These are phyloP conservation scores for Cyprinodon diabolis DNA, from an alignment of 2,797 vertebrate genomes.

Conservation along the genomic window DNA sequence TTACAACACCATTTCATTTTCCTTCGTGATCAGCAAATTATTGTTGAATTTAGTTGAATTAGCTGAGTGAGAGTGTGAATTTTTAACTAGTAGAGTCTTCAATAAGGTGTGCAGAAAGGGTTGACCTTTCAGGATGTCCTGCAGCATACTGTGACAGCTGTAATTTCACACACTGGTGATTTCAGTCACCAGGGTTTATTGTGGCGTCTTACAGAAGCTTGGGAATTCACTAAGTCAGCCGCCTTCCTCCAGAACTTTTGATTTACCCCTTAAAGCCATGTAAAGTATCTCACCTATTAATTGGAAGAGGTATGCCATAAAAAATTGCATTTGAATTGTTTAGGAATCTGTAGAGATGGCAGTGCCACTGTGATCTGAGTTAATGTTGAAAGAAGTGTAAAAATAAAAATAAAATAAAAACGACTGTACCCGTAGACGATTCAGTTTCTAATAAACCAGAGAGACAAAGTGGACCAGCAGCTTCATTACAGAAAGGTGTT, in stretches of 20 bases:
- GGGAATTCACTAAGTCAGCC: not conserved
- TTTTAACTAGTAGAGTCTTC: not conserved
- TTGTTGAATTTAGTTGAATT: no score
- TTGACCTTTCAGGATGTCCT: not conserved
- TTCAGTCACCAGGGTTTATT: constrained; percentile 5
- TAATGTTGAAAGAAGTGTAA: not conserved
- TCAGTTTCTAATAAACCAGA: not conserved
- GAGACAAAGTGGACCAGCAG: not conserved
- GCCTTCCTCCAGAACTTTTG: not conserved
- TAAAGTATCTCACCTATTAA: not conserved
- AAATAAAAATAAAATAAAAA: not conserved
- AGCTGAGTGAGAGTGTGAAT: no score
- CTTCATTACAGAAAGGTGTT: constrained; percentile 19
- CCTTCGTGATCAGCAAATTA: no score
- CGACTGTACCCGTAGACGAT: not conserved
- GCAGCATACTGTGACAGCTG: not conserved
- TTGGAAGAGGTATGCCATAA: not conserved
- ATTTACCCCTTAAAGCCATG: not conserved
- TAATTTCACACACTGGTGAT: not conserved
- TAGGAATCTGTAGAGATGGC: not conserved
- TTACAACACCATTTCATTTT: no score
- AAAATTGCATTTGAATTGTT: not conserved
- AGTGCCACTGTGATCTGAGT: not conserved
- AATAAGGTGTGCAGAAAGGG: not conserved
- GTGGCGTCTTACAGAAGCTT: constrained; percentile 3